These are phyloP conservation scores for Brienomyrus longianalis DNA, from an alignment of 2,113 vertebrate genomes.

Conservation along the genomic window DNA sequence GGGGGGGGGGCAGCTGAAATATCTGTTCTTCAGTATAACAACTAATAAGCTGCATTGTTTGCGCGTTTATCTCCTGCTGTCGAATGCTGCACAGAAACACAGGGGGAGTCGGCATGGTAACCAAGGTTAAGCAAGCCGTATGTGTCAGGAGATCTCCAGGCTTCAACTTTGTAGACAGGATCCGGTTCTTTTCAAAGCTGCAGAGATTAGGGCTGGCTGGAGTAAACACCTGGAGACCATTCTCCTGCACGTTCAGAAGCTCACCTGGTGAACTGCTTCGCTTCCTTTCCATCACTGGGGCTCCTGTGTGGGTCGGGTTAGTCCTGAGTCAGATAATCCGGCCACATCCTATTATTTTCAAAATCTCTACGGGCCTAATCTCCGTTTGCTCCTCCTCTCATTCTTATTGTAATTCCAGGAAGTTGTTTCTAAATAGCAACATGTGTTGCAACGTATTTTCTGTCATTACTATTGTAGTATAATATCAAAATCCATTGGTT, in stretches of 20 bases:
- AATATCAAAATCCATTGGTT: background rate
- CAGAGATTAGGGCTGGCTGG: background rate
- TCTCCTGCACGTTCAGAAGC: background rate
- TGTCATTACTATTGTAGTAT: background rate
- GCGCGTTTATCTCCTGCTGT: background rate
- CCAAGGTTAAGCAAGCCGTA: slow-evolving; percentile 12
- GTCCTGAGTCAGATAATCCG: background rate
- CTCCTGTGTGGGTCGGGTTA: background rate
- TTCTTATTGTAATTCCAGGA: background rate
- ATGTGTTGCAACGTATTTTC: background rate
- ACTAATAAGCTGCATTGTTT: background rate
- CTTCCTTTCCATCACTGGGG: background rate
- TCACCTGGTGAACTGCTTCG: background rate
- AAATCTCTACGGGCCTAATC: background rate
- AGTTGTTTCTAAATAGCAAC: background rate
- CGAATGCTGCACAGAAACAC: background rate
- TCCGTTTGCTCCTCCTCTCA: background rate
- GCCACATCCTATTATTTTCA: background rate
- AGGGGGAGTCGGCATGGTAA: slow-evolving; percentile 12
- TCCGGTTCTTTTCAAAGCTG: background rate
- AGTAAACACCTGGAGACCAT: background rate
- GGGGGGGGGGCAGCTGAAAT: background rate
- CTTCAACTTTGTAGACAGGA: background rate
- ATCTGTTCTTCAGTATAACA: background rate
- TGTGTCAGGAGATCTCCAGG: background rate